Evolutionary conservation across 2,888 invertebrate genomes (phyloP), one percentile per base, ranked within the genome.

Genomic region (Fragum fragum): DNA sequence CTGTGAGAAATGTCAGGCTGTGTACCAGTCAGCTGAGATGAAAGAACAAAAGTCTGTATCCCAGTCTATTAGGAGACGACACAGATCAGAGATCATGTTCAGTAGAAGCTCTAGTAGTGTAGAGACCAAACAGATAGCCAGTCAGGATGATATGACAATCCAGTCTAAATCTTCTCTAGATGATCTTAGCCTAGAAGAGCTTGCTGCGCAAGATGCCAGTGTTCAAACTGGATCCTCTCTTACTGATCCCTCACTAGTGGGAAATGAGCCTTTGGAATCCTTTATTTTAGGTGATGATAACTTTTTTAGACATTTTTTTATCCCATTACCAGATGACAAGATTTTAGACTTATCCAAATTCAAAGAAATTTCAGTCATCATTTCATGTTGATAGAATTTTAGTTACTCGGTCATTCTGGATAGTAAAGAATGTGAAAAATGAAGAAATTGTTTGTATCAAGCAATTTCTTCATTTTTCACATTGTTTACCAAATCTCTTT

Each of bases 1-100:
- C 11, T 99, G 99, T 94, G 98, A 98, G 91, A 97, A 97, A 94
- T 98, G 97, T 91, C 96, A 96, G 92, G 28, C 94, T 96, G 36
- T 96, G 11, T 88, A 90, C 76, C 89, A 90, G 69, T 83, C 73
- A 21, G 52, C 23, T 28, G 79, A 83, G 26, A 57, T 76, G 14
- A 61, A 53, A 28, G 87, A 87, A 18, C 75, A 74, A 29, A 83
- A 61, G 47, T 16, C 66, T 21, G 23, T 52, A 1, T 55, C 71
- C 9, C 80, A 73, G 28, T 76, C 85, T 18, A 75, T 73, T 5
- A 73, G 90, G 1, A 76, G 89, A 23, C 72, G 90, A 7, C 90
- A 90, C 66, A 89, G 81, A 61, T 90, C 90, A 6, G 88, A 87
- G 42, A 74, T 87, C 28, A 79, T 81, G 11, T 61, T 87, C 42